Evolutionary conservation across 2,113 vertebrate species (phyloP).

Genomic region (Corynorhinus townsendii): DNA sequence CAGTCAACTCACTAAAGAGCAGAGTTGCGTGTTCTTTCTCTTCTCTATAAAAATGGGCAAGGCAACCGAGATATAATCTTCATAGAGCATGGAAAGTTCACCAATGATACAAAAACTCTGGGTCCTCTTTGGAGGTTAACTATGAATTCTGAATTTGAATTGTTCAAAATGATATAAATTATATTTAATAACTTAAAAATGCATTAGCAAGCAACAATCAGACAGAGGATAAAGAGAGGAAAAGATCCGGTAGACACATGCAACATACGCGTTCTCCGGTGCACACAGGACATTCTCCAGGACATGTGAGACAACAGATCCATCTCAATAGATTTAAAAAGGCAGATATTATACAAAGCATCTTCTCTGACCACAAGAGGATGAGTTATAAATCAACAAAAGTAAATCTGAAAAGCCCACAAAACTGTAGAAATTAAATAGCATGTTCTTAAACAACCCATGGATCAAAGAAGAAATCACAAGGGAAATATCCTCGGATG

Average conservation of each 20-base stretch:
- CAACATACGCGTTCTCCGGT: not conserved
- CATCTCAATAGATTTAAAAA: too few species aligned
- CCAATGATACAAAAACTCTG: not conserved
- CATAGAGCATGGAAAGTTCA: not conserved
- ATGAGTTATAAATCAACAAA: not conserved
- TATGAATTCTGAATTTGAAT: not conserved
- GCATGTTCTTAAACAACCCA: not conserved
- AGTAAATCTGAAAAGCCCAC: not conserved
- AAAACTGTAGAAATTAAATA: not conserved
- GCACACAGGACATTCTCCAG: not conserved
- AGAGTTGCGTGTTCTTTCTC: not conserved
- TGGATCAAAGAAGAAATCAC: too few species aligned
- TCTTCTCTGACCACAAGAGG: not conserved
- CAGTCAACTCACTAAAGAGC: rapidly evolving
- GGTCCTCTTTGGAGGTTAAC: not conserved
- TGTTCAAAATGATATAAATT: not conserved
- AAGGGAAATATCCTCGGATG: too few species aligned
- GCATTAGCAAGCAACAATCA: not conserved
- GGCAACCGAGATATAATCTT: not conserved
- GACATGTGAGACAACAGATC: not conserved
- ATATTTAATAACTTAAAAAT: not conserved
- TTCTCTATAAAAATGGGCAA: not conserved
- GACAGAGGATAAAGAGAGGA: not conserved
- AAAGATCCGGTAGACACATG: not conserved
- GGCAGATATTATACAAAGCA: too few species aligned